These are phyloP conservation scores for Brachionus manjavacas DNA, from an alignment of 1,140 invertebrate species.

Conservation along the genomic window DNA sequence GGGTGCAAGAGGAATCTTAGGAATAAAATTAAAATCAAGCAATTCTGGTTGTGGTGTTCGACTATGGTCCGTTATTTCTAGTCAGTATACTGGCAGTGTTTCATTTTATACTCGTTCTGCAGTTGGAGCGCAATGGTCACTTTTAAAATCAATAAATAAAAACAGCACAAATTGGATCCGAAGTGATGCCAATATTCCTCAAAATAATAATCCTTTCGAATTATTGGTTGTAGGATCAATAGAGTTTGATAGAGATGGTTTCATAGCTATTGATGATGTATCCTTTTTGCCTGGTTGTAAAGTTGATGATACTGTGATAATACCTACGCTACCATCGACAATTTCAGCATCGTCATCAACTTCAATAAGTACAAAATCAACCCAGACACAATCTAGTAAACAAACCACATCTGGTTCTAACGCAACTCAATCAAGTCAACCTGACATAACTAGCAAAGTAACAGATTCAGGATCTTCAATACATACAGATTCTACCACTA, in stretches of 20 bases:
- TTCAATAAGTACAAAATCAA: not conserved
- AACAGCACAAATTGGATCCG: not conserved
- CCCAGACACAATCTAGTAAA: not conserved
- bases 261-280: constrained; percentile 55
- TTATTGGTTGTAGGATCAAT: constrained; percentile 51
- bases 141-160: not conserved
- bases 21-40: constrained; percentile 26
- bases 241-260: constrained; percentile 48
- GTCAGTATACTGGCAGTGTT: not conserved
- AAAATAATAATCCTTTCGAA: constrained; percentile 42
- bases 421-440: not conserved
- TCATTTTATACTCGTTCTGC: constrained; percentile 1
- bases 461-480: not conserved
- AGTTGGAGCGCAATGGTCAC: not conserved
- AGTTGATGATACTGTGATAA: constrained; percentile 19
- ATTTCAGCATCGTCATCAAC: not conserved
- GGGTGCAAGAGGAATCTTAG: not conserved
- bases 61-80: not conserved
- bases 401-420: not conserved
- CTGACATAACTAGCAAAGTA: not conserved
- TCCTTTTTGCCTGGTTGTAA: constrained; percentile 52
- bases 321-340: not conserved
- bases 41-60: not conserved
- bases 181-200: not conserved
- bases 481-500: not conserved